Evolutionary conservation across 2,888 invertebrate genomes (phyloP).

Genomic region (Lepas anatifera): DNA sequence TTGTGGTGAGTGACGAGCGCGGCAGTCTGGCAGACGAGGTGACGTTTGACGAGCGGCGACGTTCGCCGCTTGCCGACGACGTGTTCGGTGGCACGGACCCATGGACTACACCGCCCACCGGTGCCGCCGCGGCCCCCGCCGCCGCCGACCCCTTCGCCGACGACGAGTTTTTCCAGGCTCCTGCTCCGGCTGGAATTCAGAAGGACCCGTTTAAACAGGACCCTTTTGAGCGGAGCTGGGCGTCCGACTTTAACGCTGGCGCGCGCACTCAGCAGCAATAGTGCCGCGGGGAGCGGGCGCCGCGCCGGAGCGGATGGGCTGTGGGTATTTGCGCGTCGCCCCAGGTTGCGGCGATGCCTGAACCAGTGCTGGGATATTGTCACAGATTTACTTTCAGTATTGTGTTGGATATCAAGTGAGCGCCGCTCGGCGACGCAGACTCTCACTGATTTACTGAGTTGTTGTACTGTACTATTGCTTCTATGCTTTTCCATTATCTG

Average conservation of each 20-base stretch:
- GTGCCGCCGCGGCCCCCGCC: not conserved
- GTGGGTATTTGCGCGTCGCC: too few relatives aligned
- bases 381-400: too few relatives aligned
- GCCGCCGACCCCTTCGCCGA: conserved; percentile 8
- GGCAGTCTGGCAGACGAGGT: conserved; percentile 5
- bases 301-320: too few relatives aligned
- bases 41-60: not conserved
- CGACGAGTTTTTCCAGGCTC: conserved; percentile 3
- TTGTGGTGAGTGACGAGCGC: not conserved
- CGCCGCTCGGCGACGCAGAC: too few relatives aligned
- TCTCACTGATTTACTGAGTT: too few relatives aligned
- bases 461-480: too few relatives aligned
- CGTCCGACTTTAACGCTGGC: conserved; percentile 3
- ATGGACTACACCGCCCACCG: not conserved
- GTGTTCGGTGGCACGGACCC: not conserved
- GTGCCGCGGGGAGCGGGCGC: not conserved
- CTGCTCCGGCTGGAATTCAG: not conserved
- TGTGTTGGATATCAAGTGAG: too few relatives aligned
- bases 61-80: not conserved
- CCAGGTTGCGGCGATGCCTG: too few relatives aligned
- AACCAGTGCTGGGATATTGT: too few relatives aligned
- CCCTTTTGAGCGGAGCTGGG: not conserved
- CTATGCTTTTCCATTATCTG: too few relatives aligned
- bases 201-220: not conserved
- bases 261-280: not conserved